phyloP scores from a whole-genome alignment of 2,113 vertebrate genomes.

The Pterophyllum scalare region DNA sequence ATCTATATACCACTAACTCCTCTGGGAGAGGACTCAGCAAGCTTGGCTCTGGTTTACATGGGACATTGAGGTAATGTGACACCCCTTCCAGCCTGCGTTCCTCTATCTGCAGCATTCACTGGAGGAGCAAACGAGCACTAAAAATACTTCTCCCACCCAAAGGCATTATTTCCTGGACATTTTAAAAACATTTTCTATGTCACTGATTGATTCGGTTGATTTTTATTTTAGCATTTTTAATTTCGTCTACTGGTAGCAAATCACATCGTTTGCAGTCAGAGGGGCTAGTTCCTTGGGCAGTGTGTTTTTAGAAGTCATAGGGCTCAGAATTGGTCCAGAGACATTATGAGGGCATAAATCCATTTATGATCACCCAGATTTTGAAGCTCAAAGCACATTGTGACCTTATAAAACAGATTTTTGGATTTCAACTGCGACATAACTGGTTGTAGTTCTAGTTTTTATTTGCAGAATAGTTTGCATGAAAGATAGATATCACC shows the following conservation, averaged over 20 bases:
- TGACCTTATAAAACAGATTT: background rate
- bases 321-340: background rate
- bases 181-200: conserved; percentile 10
- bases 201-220: conserved; percentile 27
- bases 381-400: background rate
- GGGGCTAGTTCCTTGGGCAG: background rate
- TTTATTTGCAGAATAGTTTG: background rate
- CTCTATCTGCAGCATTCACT: conserved; percentile 39
- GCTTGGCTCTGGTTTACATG: conserved; percentile 95
- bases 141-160: conserved; percentile 38
- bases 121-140: conserved; percentile 18
- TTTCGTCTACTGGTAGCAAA: conserved; percentile 6
- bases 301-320: conserved; percentile 9
- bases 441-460: background rate
- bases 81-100: conserved; percentile 28
- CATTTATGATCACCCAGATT: background rate
- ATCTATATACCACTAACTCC: conserved; percentile 97
- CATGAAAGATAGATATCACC: background rate
- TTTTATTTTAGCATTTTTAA: background rate
- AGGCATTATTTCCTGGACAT: conserved; percentile 26
- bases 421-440: background rate
- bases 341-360: background rate
- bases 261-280: background rate
- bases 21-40: conserved; percentile 98
- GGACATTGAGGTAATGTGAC: conserved; percentile 91